Evolutionary conservation across 2,113 vertebrate genomes (phyloP), one percentile per base, ranked within the genome.

Genomic region (Prunella fulvescens): DNA sequence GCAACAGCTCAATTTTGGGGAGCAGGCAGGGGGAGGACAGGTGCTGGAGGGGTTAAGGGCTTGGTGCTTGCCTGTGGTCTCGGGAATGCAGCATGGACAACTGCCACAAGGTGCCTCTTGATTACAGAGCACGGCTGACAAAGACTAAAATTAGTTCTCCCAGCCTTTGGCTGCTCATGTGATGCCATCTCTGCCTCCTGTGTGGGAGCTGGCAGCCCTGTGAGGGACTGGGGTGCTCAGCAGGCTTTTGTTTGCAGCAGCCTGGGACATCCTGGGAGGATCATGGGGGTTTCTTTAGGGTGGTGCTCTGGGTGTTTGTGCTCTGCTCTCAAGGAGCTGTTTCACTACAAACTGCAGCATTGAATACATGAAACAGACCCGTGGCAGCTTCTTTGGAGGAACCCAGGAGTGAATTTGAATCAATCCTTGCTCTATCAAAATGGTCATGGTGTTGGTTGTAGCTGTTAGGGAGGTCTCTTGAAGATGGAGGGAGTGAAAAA

Each of bases 111-210:
- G 86, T 92, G 86, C 82, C 91, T 54, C 92, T 60, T 58, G 79
- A 88, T 62, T 9, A 53, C 62, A 90, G 33, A 78, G 44, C 84
- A 44, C 1, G 35, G n/a, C 81, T 92, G 81, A 65, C 6, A 2
- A 77, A 82, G 54, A 45, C 92, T 95, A 87, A 91, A 72, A 93
- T 95, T 71, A 96, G 77, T 91, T 87, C 85, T 93, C 6, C 40
- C 0, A 9, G 62, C 82, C 72, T 89, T 61, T 61, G 83, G 58
- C 81, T 54, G 82, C 51, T 93, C 93, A 60, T 65, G 76, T 72
- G 85, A 39, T 93, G 69, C 54, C 51, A 20, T 12, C 35, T 65
- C 39, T 84, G 29, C 61, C 77, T 65, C 19, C 37, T 37, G 8
- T 37, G 0, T n/a, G 72, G 64, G 83, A 93, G 76, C 10, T 96